A percentile compares a stretch with the other conserved stretches of the same genome.
Evolutionary conservation across 2,113 vertebrate genomes (phyloP).

Genomic region (Callipepla squamata): DNA sequence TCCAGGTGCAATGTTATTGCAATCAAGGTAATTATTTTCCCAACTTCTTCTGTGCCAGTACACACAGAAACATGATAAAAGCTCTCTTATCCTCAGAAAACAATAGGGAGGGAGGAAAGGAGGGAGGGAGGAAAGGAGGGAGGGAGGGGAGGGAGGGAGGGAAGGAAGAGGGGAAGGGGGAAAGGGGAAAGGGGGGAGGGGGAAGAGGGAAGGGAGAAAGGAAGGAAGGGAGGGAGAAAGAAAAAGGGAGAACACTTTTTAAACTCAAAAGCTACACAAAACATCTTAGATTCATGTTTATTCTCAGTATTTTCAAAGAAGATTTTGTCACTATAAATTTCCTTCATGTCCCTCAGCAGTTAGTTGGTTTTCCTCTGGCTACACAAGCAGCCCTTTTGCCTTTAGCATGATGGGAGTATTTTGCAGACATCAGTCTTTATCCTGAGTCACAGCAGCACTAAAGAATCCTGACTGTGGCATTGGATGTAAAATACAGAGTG

Average conservation of each 20-base stretch:
- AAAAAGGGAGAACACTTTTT: background rate
- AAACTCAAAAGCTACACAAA: background rate
- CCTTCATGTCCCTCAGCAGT: background rate
- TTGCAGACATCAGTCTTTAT: constrained; percentile 10
- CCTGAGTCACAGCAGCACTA: background rate
- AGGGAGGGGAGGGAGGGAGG: background rate
- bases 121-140: too few relatives aligned
- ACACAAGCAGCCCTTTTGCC: background rate
- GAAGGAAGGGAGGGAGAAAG: too few relatives aligned
- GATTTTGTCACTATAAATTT: background rate
- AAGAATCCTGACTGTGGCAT: background rate
- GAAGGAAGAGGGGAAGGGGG: background rate
- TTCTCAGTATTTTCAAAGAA: background rate
- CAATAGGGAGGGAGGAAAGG: background rate
- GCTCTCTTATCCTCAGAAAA: background rate
- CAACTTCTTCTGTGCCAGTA: background rate
- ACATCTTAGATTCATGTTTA: background rate
- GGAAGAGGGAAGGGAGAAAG: too few relatives aligned
- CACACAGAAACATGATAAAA: background rate
- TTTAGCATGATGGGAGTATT: constrained; percentile 5
- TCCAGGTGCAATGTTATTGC: background rate
- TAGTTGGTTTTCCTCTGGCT: background rate
- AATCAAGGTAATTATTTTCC: background rate
- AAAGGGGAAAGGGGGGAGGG: too few relatives aligned
- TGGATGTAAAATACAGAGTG: background rate